Percentiles rank a stretch among this genome's conserved stretches.
These are phyloP conservation scores for Apodemus sylvaticus DNA, from an alignment of 2,113 vertebrate genomes.

Conservation along the genomic window DNA sequence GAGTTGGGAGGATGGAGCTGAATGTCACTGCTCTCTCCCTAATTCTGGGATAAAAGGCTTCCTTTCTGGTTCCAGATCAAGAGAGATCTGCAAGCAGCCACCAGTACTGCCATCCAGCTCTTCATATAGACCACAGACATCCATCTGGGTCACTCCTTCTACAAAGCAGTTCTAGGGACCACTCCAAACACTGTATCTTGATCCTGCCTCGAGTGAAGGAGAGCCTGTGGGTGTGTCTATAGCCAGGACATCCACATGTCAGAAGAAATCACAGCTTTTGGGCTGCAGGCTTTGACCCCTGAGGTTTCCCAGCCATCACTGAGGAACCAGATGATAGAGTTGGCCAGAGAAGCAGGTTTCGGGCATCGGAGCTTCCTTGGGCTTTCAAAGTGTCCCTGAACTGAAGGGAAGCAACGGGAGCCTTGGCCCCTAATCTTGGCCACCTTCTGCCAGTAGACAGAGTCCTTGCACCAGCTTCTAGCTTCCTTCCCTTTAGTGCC, in stretches of 20 bases:
- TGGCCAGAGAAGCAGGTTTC: not conserved
- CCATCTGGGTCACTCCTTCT: not conserved
- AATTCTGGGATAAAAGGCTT: not conserved
- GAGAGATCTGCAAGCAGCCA: not conserved
- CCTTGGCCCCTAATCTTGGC: not conserved
- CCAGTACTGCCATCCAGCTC: not conserved
- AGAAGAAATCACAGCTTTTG: not conserved
- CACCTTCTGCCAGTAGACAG: not conserved
- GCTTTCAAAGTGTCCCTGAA: not conserved
- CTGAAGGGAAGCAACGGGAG: not conserved
- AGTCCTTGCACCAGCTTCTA: not conserved
- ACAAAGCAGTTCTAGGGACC: not conserved
- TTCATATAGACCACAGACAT: not conserved
- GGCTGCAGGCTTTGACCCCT: not conserved
- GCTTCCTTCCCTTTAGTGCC: not conserved
- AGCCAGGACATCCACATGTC: not conserved
- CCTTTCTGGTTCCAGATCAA: slow-evolving; percentile 2
- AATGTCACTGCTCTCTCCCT: not conserved
- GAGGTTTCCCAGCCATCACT: not conserved
- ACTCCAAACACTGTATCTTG: not conserved
- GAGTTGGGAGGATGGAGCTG: not conserved
- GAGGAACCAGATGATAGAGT: not conserved
- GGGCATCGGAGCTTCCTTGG: not conserved
- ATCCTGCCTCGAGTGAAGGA: not conserved
- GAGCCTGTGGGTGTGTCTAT: not conserved